phyloP scores from a whole-genome alignment of 2,888 invertebrate species.

The Priocnemis perturbator region DNA sequence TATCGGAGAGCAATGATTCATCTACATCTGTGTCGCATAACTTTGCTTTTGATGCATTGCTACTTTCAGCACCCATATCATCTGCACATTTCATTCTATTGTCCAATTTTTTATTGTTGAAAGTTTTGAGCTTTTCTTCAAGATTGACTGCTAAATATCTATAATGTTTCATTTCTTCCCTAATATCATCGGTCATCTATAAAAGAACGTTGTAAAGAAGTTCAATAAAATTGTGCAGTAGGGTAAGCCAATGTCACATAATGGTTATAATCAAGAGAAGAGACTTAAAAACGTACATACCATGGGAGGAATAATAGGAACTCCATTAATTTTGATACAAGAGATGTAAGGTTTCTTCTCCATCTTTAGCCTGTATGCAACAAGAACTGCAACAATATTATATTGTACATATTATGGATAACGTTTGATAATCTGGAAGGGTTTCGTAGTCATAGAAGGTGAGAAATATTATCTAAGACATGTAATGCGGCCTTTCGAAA shows the following conservation, averaged over 20 bases:
- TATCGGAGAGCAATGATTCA: slow-evolving; percentile 38
- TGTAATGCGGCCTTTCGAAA: too few species aligned
- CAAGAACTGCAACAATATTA: not conserved
- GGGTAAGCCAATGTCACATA: not conserved
- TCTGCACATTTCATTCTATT: slow-evolving; percentile 1
- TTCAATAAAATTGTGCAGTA: not conserved
- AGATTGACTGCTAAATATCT: slow-evolving; percentile 81
- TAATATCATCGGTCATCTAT: slow-evolving; percentile 81
- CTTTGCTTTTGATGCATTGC: slow-evolving; percentile 22
- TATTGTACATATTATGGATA: too few species aligned
- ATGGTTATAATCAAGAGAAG: not conserved
- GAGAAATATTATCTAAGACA: too few species aligned
- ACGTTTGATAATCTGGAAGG: too few species aligned
- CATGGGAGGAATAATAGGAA: slow-evolving; percentile 85
- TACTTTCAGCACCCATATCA: slow-evolving; percentile 13
- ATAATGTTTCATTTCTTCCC: slow-evolving; percentile 82
- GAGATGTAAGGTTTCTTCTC: slow-evolving; percentile 77
- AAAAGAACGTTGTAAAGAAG: slow-evolving; percentile 57
- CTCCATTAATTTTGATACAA: slow-evolving; percentile 84
- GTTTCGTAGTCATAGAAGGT: too few species aligned
- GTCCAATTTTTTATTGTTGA: slow-evolving; percentile 24
- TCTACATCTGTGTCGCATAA: slow-evolving; percentile 27
- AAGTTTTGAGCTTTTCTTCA: slow-evolving; percentile 78
- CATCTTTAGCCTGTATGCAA: slow-evolving; percentile 40
- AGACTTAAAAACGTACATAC: slow-evolving; percentile 76